A percentile compares a stretch with the other conserved stretches of the same genome.
phyloP scores from a whole-genome alignment of 2,888 invertebrate species.

The Hemithea aestivaria region DNA sequence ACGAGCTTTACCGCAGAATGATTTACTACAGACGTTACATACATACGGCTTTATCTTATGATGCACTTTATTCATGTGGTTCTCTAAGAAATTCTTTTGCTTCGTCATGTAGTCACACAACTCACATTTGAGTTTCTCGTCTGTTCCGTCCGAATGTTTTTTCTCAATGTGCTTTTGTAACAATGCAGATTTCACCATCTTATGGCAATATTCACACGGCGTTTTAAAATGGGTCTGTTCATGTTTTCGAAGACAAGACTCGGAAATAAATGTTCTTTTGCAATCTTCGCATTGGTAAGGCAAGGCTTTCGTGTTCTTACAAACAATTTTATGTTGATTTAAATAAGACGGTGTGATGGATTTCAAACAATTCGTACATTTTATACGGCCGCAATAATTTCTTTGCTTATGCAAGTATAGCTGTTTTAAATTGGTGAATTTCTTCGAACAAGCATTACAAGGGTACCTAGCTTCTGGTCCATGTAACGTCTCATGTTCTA shows the following conservation, averaged over 20 bases:
- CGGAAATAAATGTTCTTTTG: slow-evolving; percentile 33
- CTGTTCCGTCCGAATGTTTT: slow-evolving; percentile 23
- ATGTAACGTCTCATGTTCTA: slow-evolving; percentile 41
- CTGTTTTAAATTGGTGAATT: slow-evolving; percentile 39
- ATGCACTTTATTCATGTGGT: slow-evolving; percentile 23
- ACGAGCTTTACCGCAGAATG: slow-evolving; percentile 35
- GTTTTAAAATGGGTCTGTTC: slow-evolving; percentile 32
- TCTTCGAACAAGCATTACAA: slow-evolving; percentile 41
- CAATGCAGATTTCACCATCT: slow-evolving; percentile 32
- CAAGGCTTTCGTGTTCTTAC: slow-evolving; percentile 22
- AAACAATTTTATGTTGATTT: slow-evolving; percentile 38
- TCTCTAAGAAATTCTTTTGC: slow-evolving; percentile 19
- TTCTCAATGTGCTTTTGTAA: slow-evolving; percentile 39
- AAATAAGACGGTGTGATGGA: slow-evolving; percentile 37
- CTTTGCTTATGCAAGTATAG: slow-evolving; percentile 43
- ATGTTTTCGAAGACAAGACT: slow-evolving; percentile 35
- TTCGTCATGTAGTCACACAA: slow-evolving; percentile 15
- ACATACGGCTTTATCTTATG: slow-evolving; percentile 23
- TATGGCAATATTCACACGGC: slow-evolving; percentile 36
- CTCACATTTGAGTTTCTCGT: slow-evolving; percentile 10
- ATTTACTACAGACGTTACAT: slow-evolving; percentile 17
- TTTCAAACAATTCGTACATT: slow-evolving; percentile 42
- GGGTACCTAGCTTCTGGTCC: slow-evolving; percentile 35
- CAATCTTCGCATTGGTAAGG: slow-evolving; percentile 41
- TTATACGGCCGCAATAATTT: slow-evolving; percentile 40